Conservation (phyloP, 2,113 vertebrate species). For the Podocnemis expansa region DNA sequence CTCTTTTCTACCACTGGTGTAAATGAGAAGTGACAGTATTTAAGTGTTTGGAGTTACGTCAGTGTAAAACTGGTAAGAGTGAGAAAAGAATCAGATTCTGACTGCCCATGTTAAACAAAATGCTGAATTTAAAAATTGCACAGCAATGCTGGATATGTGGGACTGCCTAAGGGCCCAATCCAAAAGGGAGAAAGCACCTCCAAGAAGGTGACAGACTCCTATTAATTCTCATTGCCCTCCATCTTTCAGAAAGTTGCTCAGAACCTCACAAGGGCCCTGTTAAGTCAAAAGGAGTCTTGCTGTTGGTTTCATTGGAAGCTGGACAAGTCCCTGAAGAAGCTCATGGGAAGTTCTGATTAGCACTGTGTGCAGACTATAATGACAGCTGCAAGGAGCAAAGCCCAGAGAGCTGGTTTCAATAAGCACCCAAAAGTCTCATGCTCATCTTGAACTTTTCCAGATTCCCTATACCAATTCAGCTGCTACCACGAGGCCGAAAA, state of each 20-base stretch:
- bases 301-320: background rate
- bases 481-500: background rate
- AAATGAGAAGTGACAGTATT: background rate
- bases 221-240: background rate
- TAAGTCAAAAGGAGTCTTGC: background rate
- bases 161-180: background rate
- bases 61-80: background rate
- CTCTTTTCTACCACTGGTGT: accelerated
- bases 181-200: background rate
- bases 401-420: background rate
- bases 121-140: background rate
- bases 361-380: too few species aligned
- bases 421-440: background rate
- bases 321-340: too few species aligned
- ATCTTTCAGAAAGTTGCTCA: background rate
- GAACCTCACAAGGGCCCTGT: background rate
- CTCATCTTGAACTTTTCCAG: background rate
- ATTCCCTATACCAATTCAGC: background rate
- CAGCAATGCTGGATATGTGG: background rate
- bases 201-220: background rate
- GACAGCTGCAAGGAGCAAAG: too few species aligned
- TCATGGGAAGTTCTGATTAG: too few species aligned
- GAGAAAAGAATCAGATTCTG: background rate
- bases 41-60: background rate
- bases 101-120: background rate